phyloP scores from a whole-genome alignment of 2,113 vertebrate genomes.

The Xenus cinereus region DNA sequence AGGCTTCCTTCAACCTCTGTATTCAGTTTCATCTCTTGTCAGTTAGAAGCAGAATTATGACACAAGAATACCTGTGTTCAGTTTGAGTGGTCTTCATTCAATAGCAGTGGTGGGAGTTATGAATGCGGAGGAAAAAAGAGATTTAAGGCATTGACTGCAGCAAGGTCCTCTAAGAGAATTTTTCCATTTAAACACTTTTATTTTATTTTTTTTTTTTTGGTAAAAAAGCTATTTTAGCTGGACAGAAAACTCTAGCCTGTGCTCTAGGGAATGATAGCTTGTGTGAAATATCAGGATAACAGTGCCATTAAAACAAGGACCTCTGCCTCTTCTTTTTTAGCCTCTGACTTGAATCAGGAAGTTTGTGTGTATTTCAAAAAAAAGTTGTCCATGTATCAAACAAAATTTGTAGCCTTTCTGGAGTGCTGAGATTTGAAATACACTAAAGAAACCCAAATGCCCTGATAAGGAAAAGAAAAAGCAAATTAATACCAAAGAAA shows the following conservation, averaged over 20 bases:
- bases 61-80: not conserved
- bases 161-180: not conserved
- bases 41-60: not conserved
- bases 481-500: not conserved
- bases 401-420: conserved; percentile 32
- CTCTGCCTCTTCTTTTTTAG: conserved; percentile 46
- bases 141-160: not conserved
- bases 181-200: not conserved
- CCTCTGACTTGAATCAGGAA: conserved; percentile 45
- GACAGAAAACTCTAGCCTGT: conserved; percentile 10
- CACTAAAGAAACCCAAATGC: not conserved
- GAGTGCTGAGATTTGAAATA: conserved; percentile 49
- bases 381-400: conserved; percentile 44
- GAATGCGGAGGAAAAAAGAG: not conserved
- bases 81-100: not conserved
- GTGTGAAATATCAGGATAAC: conserved; percentile 58
- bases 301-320: conserved; percentile 48
- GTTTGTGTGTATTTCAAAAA: conserved; percentile 36
- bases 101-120: not conserved
- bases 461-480: not conserved
- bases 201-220: not conserved
- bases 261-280: conserved; percentile 42
- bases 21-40: not conserved
- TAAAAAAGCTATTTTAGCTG: not conserved
- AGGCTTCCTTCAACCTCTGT: not conserved